Conservation (phyloP, 53 echinoderm and acorn worm species). For the Paracentrotus lividus region DNA sequence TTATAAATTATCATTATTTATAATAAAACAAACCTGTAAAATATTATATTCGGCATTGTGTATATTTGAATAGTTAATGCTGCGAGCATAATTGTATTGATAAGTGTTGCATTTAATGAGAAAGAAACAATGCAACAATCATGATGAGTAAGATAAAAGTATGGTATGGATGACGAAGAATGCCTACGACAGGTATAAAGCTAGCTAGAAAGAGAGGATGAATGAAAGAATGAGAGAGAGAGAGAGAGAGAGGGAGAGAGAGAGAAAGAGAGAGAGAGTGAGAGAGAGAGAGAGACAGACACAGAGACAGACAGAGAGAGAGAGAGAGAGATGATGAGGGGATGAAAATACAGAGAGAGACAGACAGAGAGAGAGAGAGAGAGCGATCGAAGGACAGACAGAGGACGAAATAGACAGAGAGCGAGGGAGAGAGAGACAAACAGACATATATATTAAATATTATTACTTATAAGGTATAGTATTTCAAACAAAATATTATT, state of each 20-base stretch:
- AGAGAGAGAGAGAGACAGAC: background rate
- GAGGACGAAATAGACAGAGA: background rate
- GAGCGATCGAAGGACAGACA: background rate
- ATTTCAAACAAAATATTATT: background rate
- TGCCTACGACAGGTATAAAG: background rate
- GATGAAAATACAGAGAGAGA: background rate
- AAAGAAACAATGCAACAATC: too few species aligned
- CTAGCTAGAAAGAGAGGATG: background rate
- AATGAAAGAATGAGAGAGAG: background rate
- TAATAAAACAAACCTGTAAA: too few species aligned
- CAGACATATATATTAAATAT: background rate
- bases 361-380: background rate
- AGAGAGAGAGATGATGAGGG: background rate
- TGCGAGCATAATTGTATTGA: too few species aligned
- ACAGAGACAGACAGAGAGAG: background rate
- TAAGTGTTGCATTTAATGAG: too few species aligned
- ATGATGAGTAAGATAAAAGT: background rate
- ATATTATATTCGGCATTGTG: too few species aligned
- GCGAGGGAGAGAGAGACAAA: background rate
- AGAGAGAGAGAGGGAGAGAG: background rate
- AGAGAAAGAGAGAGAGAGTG: background rate
- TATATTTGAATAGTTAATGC: too few species aligned
- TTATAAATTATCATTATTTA: too few species aligned
- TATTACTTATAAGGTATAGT: too few species aligned
- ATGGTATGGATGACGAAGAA: background rate